Conservation (phyloP, 2,113 vertebrate genomes). For the Sphaerodactylus townsendi region DNA sequence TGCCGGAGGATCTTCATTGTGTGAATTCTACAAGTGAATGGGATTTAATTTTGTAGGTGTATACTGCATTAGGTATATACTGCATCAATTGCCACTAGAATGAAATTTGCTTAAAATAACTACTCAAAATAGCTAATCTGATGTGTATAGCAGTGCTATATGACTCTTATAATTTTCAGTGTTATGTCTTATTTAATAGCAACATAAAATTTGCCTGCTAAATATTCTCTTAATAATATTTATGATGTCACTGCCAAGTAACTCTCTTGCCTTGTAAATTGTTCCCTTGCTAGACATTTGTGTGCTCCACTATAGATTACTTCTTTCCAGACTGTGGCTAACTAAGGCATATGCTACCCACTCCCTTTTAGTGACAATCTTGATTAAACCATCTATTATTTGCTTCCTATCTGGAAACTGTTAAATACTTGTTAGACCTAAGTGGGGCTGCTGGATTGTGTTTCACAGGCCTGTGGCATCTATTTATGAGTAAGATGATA, state of each 20-base stretch:
- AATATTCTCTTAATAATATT: background rate
- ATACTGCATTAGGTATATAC: no score
- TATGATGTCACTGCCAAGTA: background rate
- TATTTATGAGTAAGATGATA: background rate
- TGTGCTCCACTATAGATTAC: background rate
- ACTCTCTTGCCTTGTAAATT: background rate
- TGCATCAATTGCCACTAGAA: no score
- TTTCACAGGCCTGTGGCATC: background rate
- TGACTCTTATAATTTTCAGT: background rate
- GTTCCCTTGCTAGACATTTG: background rate
- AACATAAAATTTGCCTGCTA: background rate
- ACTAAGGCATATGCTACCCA: background rate
- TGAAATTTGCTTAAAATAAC: no score
- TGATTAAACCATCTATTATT: background rate
- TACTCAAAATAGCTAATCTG: no score
- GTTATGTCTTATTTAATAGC: background rate
- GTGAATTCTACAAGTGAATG: background rate
- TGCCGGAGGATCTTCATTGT: background rate
- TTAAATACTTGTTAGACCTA: background rate
- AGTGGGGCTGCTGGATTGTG: background rate
- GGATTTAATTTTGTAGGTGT: background rate
- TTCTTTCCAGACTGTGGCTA: background rate
- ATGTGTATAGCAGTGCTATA: background rate
- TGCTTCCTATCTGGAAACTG: background rate
- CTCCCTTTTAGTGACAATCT: background rate